Base-by-base conservation (phyloP, 2,888 invertebrate species). In the Patella ulyssiponensis region DNA sequence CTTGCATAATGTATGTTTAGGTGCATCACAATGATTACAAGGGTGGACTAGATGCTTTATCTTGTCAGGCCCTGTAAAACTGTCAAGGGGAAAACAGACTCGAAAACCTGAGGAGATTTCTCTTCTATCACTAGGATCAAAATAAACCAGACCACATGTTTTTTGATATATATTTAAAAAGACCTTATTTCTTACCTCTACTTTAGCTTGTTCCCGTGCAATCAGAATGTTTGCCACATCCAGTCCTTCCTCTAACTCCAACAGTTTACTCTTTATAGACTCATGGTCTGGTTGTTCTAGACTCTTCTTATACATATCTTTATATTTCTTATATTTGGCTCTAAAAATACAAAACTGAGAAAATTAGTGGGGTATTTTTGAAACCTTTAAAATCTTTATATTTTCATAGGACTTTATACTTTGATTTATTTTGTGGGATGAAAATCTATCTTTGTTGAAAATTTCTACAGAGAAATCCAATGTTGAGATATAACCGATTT, bases 131-230 rank as follows among this genome's bases (percentile, higher is more conserved):
- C 11, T 11, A 58, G 9, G 7, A 11, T 44, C 53, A 9, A 2
- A 72, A 20, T 11, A 1, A 72, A n/a, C n/a, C n/a, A n/a, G 17
- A 12, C 51, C n/a, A 15, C n/a, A 5, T 11, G 17, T n/a, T n/a
- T 71, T 71, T 71, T 33, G n/a, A 9, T 1, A 44, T 3, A 74
- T 64, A 58, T 44, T 33, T 44, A 15, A n/a, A 74, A 17, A 33
- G 15, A 12, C n/a, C 33, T 27, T n/a, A 20, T 7, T 12, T 83
- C 88, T 85, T 88, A 95, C 95, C 93, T 95, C 94, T 87, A 95
- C 94, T 89, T 95, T 95, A 7, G 96, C 96, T 81, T 96, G 95
- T 88, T 95, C 95, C 81, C 96, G 93, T 0, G 96, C 96, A 79
- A 96, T 94, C 1, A 96, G 94, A 44, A 96, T 95, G 77, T 95